Evolutionary conservation across 1,140 invertebrate species (phyloP).

Genomic region (Diprion similis): DNA sequence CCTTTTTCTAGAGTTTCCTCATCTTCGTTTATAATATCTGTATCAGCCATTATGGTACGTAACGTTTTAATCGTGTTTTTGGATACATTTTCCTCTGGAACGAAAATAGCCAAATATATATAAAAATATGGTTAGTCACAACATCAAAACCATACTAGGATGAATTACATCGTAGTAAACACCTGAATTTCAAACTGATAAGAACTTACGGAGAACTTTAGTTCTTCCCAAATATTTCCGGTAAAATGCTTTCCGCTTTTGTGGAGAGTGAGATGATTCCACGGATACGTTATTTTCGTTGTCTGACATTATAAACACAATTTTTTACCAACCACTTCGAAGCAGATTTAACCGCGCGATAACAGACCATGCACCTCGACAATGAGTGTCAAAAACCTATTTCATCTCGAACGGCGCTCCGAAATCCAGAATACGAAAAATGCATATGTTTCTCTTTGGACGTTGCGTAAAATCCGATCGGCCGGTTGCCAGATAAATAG

Average conservation of each 20-base stretch:
- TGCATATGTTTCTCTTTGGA: too few relatives aligned
- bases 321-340: too few relatives aligned
- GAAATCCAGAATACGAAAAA: too few relatives aligned
- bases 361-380: too few relatives aligned
- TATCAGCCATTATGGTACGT: slow-evolving; percentile 33
- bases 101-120: neutral
- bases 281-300: neutral
- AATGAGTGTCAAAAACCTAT: too few relatives aligned
- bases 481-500: too few relatives aligned
- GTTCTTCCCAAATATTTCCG: neutral
- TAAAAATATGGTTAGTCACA: too few relatives aligned
- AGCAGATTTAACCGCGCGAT: too few relatives aligned
- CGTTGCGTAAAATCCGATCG: too few relatives aligned
- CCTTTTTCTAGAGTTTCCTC: slow-evolving; percentile 41
- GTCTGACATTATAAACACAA: neutral
- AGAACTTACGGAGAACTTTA: neutral
- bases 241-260: neutral
- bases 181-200: too few relatives aligned
- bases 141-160: neutral
- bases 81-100: slow-evolving; percentile 33
- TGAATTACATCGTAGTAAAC: neutral
- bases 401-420: too few relatives aligned
- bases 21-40: slow-evolving; percentile 38
- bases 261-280: neutral
- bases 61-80: slow-evolving; percentile 32